These are phyloP conservation scores for Pithys albifrons DNA, from an alignment of 2,113 vertebrate species.

Conservation along the genomic window DNA sequence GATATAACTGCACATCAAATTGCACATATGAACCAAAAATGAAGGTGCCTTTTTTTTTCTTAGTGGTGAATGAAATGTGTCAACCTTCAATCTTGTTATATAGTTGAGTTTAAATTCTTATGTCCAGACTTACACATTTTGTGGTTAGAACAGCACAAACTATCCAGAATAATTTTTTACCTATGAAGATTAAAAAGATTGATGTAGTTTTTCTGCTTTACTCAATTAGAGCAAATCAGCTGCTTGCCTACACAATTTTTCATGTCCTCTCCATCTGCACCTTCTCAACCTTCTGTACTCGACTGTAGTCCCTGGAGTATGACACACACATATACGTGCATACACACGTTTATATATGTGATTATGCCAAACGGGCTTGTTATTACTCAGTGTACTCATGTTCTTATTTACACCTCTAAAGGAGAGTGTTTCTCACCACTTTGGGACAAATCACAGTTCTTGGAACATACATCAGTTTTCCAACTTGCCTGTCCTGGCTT, in stretches of 20 bases:
- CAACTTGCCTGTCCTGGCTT: neutral
- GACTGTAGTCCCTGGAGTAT: neutral
- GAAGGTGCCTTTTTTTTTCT: neutral
- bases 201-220: neutral
- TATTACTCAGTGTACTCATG: neutral
- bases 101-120: neutral
- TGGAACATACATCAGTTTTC: neutral
- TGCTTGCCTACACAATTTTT: neutral
- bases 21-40: neutral
- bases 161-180: neutral
- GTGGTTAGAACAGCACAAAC: neutral
- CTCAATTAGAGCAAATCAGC: neutral
- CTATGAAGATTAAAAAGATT: neutral
- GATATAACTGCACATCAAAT: neutral
- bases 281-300: neutral
- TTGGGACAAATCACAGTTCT: neutral
- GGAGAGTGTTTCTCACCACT: neutral
- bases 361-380: neutral
- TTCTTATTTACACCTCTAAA: neutral
- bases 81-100: neutral
- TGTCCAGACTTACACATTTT: neutral
- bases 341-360: neutral
- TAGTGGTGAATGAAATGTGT: neutral
- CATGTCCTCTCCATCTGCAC: fast-evolving
- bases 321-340: too few species aligned